Conservation (phyloP, 1,140 invertebrate species). For the Drosophila burlai region DNA sequence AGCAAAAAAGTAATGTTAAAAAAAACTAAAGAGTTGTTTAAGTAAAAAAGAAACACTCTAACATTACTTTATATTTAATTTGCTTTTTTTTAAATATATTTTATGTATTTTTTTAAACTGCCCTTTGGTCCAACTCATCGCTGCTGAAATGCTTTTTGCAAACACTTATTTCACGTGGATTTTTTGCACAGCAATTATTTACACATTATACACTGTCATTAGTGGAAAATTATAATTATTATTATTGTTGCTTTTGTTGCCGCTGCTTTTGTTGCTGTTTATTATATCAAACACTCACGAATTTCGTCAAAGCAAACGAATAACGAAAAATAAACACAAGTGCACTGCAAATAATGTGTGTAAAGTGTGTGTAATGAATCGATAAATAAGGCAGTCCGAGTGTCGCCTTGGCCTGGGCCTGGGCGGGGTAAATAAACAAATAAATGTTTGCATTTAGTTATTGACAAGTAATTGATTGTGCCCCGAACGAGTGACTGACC, state of each 20-base stretch:
- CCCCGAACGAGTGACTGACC: constrained; percentile 33
- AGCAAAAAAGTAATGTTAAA: not conserved
- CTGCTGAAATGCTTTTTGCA: constrained; percentile 16
- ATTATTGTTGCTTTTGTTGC: constrained; percentile 11
- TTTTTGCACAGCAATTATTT: constrained; percentile 42
- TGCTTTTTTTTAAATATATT: not conserved
- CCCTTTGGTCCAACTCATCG: not conserved
- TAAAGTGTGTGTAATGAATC: constrained; percentile 36
- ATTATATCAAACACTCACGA: constrained; percentile 42
- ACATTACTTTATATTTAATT: not conserved
- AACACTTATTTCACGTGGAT: constrained; percentile 8
- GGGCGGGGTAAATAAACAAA: constrained; percentile 37
- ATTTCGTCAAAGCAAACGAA: constrained; percentile 7
- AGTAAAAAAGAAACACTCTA: not conserved
- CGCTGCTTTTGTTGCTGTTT: constrained; percentile 2
- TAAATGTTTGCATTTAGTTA: constrained; percentile 52
- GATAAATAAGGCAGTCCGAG: constrained; percentile 30
- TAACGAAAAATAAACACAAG: constrained; percentile 11
- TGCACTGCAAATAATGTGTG: constrained; percentile 31
- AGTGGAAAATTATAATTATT: constrained; percentile 33
- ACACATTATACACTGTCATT: constrained; percentile 46
- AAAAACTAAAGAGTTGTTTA: not conserved
- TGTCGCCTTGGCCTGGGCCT: constrained; percentile 24
- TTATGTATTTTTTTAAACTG: not conserved
- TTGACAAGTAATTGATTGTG: constrained; percentile 58